Evolutionary conservation across 1,140 invertebrate genomes (phyloP), one percentile per base, ranked within the genome.

Genomic region (Papilio aristodemus): DNA sequence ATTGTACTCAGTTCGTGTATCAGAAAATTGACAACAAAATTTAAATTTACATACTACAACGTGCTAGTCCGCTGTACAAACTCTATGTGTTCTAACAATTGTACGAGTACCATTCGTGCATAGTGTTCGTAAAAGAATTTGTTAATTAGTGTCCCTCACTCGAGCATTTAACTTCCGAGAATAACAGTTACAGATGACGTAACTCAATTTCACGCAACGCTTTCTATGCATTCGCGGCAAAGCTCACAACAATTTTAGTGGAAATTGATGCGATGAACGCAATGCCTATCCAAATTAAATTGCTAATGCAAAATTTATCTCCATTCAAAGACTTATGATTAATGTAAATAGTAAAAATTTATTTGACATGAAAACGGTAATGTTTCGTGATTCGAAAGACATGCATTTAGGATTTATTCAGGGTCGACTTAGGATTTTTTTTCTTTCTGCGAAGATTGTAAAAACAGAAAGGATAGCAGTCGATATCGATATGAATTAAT

Each of bases 141-240:
- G 46, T 54, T 54, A 54, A 54, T 54, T 54, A 54, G 46, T 25
- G 46, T 22, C 10, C 46, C 19, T 54, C 19, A 54, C 46, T 25
- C 46, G 19, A 54, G 46, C 46, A 54, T 54, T 22, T 54, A 10
- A 54, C 46, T 46, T 46, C 43, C 43, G 43, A 43, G 41, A 43
- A 17, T n/a, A 43, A 43, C 46, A 32, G 19, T 25, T 54, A 54
- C 46, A 22, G 19, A 19, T 54, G 14, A 46, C 8, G 46, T 54
- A 11, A 54, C 1, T 3, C 19, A 54, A 19, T 9, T 54, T 54
- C 46, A 54, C 46, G 10, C 19, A 54, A 54, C 19, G 6, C 27
- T 32, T n/a, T 19, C 46, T 22, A 54, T 54, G 46, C 46, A 54
- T 1, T 54, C 19, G 19, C 46, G 5, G 19, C 19, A 32, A 32